A percentile compares a stretch with the other conserved stretches of the same genome.
These are phyloP conservation scores for Chiroxiphia lanceolata DNA, from an alignment of 2,797 vertebrate species.

Conservation along the genomic window DNA sequence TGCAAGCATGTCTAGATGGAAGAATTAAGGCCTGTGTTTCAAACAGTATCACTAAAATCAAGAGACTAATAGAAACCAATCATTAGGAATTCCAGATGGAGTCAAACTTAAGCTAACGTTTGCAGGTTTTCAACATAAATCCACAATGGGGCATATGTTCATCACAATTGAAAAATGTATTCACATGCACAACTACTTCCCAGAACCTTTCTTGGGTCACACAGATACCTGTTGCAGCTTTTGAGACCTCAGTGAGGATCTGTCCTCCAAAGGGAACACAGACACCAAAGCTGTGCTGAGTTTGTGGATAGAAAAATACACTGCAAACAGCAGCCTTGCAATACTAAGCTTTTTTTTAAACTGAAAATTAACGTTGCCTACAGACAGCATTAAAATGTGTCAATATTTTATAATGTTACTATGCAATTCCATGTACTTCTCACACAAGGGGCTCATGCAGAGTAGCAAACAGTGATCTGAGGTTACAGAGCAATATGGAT, in stretches of 20 bases:
- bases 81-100: not conserved
- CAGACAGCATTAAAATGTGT: not conserved
- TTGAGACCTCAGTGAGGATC: not conserved
- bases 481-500: constrained; percentile 6
- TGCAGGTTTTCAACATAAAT: not conserved
- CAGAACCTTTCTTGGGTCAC: not conserved
- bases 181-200: not conserved
- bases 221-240: not conserved
- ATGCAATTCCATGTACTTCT: not conserved
- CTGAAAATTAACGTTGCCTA: not conserved
- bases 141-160: not conserved
- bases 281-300: not conserved
- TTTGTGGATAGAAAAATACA: not conserved
- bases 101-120: not conserved
- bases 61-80: not conserved
- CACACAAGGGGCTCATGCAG: not conserved
- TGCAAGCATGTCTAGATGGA: not conserved
- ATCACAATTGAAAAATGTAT: rapidly evolving
- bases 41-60: not conserved
- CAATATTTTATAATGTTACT: not conserved
- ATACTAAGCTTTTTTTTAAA: not conserved
- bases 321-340: not conserved
- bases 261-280: not conserved
- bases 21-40: not conserved
- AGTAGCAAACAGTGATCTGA: not conserved